phyloP scores from a whole-genome alignment of 2,113 vertebrate genomes.

The Pongo abelii region DNA sequence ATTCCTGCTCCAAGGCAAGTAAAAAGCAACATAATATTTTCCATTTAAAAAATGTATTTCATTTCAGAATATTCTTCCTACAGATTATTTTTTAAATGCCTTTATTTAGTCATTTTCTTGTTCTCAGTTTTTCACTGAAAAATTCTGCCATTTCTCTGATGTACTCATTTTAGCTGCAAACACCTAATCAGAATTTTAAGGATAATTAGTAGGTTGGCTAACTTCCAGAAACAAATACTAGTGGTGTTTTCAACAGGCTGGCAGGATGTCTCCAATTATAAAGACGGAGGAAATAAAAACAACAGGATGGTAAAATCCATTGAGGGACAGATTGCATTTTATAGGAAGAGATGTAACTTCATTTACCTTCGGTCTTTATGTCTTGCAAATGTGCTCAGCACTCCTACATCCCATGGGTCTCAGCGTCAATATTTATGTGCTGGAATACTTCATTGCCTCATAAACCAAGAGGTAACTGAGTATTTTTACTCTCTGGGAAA shows the following conservation, averaged over 20 bases:
- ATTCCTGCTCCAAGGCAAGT: background rate
- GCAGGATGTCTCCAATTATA: constrained; percentile 61
- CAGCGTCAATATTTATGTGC: constrained; percentile 81
- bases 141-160: constrained; percentile 56
- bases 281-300: constrained; percentile 71
- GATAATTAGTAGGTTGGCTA: constrained; percentile 70
- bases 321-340: constrained; percentile 74
- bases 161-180: constrained; percentile 61
- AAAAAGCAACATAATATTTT: constrained; percentile 42
- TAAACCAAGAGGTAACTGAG: constrained; percentile 82
- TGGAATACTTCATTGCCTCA: constrained; percentile 81
- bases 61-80: constrained; percentile 41
- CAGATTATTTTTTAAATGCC: constrained; percentile 22
- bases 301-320: constrained; percentile 66
- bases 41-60: background rate
- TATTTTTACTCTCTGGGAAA: constrained; percentile 75
- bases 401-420: constrained; percentile 75
- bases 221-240: constrained; percentile 69
- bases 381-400: constrained; percentile 76
- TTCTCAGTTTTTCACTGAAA: constrained; percentile 14
- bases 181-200: constrained; percentile 71
- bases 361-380: constrained; percentile 80
- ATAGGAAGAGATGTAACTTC: constrained; percentile 82
- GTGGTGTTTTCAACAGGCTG: constrained; percentile 20
- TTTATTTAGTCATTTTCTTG: constrained; percentile 57